A percentile compares a stretch with the other conserved stretches of the same genome.
These are phyloP conservation scores for Callipepla californica DNA, from an alignment of 2,113 vertebrate genomes.

Conservation along the genomic window DNA sequence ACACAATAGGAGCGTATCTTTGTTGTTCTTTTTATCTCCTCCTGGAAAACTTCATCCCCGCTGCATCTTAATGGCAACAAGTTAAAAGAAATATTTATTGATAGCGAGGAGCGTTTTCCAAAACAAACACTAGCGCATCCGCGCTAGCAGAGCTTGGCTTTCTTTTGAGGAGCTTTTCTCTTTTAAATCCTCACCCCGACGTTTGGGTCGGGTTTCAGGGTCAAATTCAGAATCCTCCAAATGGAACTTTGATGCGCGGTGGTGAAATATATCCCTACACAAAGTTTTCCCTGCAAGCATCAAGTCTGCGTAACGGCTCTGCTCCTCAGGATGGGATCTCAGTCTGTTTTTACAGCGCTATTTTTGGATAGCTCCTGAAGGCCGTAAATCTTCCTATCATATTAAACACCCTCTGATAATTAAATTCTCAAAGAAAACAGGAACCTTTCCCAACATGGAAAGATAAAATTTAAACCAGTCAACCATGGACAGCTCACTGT, in stretches of 20 bases:
- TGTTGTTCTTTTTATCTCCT: slow-evolving; percentile 72
- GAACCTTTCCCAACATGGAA: slow-evolving; percentile 67
- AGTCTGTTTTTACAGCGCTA: slow-evolving; percentile 69
- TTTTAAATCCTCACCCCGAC: background rate
- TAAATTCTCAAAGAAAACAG: slow-evolving; percentile 73
- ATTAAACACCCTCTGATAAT: slow-evolving; percentile 78
- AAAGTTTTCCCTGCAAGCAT: slow-evolving; percentile 64
- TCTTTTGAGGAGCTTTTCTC: slow-evolving; percentile 27
- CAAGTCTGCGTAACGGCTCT: slow-evolving; percentile 51
- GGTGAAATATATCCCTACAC: slow-evolving; percentile 49
- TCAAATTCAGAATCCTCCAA: slow-evolving; percentile 62
- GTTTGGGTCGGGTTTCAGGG: slow-evolving; percentile 36
- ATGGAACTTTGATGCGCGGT: slow-evolving; percentile 52
- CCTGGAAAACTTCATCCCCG: slow-evolving; percentile 62
- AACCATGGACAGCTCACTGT: slow-evolving; percentile 71
- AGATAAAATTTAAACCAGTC: slow-evolving; percentile 74
- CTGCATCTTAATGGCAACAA: slow-evolving; percentile 66
- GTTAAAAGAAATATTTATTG: slow-evolving; percentile 65
- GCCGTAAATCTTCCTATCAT: slow-evolving; percentile 69
- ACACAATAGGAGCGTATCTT: slow-evolving; percentile 77
- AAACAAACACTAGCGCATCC: slow-evolving; percentile 62
- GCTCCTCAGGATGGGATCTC: slow-evolving; percentile 63
- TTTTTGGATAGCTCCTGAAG: slow-evolving; percentile 72
- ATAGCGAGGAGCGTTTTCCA: slow-evolving; percentile 36
- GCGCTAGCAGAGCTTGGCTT: slow-evolving; percentile 42